These are phyloP conservation scores for Xenops minutus DNA, from an alignment of 2,797 vertebrate species.

Conservation along the genomic window DNA sequence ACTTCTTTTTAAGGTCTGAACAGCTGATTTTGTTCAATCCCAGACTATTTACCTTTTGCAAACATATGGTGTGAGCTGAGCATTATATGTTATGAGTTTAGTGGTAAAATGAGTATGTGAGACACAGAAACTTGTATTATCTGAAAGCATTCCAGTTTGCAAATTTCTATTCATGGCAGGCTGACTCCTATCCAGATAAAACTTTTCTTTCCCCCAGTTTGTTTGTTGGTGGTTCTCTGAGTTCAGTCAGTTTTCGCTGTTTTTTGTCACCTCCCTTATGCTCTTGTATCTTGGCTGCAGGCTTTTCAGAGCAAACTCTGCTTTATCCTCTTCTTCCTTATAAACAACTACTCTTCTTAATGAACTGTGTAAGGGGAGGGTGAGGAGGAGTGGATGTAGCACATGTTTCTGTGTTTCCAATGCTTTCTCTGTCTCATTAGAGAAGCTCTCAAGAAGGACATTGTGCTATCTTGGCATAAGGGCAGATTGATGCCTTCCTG, in stretches of 20 bases:
- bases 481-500: constrained; percentile 63
- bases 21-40: neutral
- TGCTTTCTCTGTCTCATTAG: constrained; percentile 48
- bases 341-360: constrained; percentile 29
- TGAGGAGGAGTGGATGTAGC: neutral
- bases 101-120: neutral
- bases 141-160: neutral
- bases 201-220: neutral
- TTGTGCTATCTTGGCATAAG: constrained; percentile 68
- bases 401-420: constrained; percentile 52
- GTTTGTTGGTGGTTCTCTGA: neutral
- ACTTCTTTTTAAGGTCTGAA: neutral
- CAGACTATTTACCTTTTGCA: neutral
- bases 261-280: neutral
- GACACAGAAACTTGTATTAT: neutral
- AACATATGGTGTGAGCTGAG: neutral
- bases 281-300: neutral
- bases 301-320: constrained; percentile 27
- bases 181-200: neutral
- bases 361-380: constrained; percentile 15
- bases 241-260: neutral
- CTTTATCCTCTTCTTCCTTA: constrained; percentile 33
- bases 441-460: constrained; percentile 66
- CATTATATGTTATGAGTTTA: neutral
- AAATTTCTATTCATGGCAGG: neutral